Evolutionary conservation across 1,140 invertebrate species (phyloP).

Genomic region (Aphelenchoides besseyi): DNA sequence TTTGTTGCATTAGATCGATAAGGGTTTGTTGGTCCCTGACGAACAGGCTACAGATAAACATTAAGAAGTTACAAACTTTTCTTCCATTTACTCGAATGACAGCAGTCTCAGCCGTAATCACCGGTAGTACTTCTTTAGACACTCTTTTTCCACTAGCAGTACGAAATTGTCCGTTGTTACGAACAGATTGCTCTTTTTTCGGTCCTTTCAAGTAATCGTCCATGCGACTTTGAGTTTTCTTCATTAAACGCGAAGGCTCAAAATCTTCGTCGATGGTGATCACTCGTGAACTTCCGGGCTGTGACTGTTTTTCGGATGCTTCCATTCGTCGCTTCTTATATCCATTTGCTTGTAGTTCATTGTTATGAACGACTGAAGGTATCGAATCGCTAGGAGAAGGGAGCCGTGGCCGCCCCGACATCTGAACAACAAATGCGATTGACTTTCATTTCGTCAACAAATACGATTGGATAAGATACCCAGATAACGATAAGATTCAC

Average conservation of each 20-base stretch:
- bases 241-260: neutral
- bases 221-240: neutral
- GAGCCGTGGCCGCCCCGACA: neutral
- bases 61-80: no score
- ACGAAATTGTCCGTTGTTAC: no score
- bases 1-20: no score
- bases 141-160: slow-evolving; percentile 43
- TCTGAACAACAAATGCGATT: slow-evolving; percentile 1
- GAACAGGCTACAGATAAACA: no score
- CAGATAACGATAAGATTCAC: no score
- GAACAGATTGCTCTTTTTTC: neutral
- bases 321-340: no score
- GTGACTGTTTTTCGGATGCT: no score
- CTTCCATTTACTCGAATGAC: no score
- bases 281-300: neutral
- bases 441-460: no score
- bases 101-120: slow-evolving; percentile 49
- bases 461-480: no score
- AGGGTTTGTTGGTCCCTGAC: no score
- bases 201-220: neutral
- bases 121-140: slow-evolving; percentile 40
- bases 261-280: neutral
- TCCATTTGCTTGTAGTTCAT: no score
- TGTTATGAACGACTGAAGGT: slow-evolving; percentile 1
- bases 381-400: neutral